A percentile compares a stretch with the other conserved stretches of the same genome.
phyloP scores from a whole-genome alignment of 2,113 vertebrate genomes.

The Rhinolophus ferrumequinum region DNA sequence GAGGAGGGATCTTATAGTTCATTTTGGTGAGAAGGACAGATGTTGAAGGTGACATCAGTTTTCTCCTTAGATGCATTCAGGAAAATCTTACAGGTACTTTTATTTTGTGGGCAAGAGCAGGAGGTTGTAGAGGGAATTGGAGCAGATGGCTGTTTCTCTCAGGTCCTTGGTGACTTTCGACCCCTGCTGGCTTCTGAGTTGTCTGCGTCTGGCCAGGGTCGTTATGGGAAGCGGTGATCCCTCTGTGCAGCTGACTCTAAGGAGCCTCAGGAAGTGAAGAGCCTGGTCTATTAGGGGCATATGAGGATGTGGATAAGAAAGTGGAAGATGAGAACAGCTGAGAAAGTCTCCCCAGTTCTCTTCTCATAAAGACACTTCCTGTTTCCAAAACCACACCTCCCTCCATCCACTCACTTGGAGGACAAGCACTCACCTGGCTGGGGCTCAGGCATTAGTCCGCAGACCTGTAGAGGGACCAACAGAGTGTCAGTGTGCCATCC shows the following conservation, averaged over 20 bases:
- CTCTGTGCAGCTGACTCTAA: neutral
- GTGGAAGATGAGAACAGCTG: neutral
- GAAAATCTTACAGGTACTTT: neutral
- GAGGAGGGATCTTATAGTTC: neutral
- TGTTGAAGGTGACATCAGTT: neutral
- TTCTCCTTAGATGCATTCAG: neutral
- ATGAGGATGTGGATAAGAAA: neutral
- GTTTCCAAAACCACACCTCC: neutral
- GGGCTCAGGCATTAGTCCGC: neutral
- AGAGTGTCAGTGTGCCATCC: neutral
- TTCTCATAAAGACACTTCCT: neutral
- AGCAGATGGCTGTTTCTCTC: neutral
- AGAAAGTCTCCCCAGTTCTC: neutral
- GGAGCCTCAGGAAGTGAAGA: constrained; percentile 43
- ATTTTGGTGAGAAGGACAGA: neutral
- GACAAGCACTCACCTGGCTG: constrained; percentile 48
- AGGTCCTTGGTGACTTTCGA: neutral
- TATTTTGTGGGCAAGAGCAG: neutral
- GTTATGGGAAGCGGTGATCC: neutral
- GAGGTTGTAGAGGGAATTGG: neutral
- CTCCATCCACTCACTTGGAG: neutral
- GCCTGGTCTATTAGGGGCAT: neutral
- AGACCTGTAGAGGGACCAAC: constrained; percentile 9
- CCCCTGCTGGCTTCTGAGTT: neutral
- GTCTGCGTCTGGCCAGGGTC: neutral